Conservation (phyloP, 1,140 invertebrate species). For the Periplaneta americana region DNA sequence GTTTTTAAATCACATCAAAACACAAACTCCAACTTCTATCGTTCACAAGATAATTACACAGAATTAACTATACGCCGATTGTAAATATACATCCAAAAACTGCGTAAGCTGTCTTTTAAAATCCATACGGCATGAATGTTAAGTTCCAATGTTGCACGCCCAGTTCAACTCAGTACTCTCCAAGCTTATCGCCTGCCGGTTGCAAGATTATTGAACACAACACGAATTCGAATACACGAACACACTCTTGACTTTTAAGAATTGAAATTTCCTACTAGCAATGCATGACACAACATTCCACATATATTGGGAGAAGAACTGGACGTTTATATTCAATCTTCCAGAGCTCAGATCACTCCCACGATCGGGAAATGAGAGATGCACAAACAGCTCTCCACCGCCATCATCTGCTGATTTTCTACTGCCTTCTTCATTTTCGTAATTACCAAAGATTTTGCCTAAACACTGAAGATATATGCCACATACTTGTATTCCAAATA, state of each 20-base stretch:
- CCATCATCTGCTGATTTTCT: conserved; percentile 20
- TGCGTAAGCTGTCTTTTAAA: not conserved
- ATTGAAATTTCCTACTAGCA: conserved; percentile 4
- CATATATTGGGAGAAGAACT: not conserved
- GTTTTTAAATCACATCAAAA: not conserved
- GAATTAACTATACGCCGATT: not conserved
- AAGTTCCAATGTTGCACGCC: conserved; percentile 10
- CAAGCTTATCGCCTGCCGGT: conserved; percentile 19
- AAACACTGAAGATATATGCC: conserved; percentile 6
- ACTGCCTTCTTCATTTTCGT: conserved; percentile 18
- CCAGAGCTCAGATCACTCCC: conserved; percentile 17
- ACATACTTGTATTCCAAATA: not conserved
- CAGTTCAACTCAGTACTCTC: not conserved
- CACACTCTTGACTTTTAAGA: not conserved
- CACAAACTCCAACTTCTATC: not conserved
- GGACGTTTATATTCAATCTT: not conserved
- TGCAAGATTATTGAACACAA: conserved; percentile 8
- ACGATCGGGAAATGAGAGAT: conserved; percentile 19
- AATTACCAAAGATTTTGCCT: not conserved
- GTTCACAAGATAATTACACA: not conserved
- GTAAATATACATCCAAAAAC: not conserved
- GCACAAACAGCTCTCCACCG: conserved; percentile 18
- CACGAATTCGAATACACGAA: conserved; percentile 5
- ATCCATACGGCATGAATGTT: not conserved
- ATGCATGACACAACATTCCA: not conserved